Percentiles rank a stretch among this genome's conserved stretches.
phyloP scores from a whole-genome alignment of 2,888 invertebrate genomes.

The Margaritifera margaritifera region DNA sequence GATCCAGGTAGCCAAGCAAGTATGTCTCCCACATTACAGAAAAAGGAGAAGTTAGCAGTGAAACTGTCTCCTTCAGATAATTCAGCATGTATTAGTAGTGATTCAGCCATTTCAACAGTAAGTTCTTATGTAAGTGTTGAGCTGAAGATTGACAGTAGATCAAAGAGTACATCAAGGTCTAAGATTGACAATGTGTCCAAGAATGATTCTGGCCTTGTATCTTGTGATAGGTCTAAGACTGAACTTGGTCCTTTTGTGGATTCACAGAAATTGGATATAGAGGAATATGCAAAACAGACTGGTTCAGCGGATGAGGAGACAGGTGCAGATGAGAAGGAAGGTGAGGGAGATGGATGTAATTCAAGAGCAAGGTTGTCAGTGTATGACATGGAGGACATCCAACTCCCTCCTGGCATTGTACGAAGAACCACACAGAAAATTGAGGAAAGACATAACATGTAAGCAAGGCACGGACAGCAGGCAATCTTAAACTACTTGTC shows the following conservation, averaged over 20 bases:
- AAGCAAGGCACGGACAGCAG: not conserved
- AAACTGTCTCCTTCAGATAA: not conserved
- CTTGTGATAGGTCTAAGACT: not conserved
- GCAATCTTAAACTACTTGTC: no score
- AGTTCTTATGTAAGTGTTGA: no score
- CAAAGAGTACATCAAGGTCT: no score
- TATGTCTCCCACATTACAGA: not conserved
- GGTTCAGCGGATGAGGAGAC: conserved; percentile 1
- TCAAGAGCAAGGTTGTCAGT: conserved; percentile 37
- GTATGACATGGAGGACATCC: conserved; percentile 79
- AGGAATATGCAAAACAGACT: no score
- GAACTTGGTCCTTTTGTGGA: not conserved
- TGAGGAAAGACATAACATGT: conserved; percentile 76
- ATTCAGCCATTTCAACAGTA: no score
- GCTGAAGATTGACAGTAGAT: no score
- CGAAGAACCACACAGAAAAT: conserved; percentile 78
- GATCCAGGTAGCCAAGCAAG: not conserved
- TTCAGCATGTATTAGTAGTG: no score
- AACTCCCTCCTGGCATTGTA: conserved; percentile 82
- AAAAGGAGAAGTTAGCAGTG: not conserved
- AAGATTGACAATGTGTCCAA: no score
- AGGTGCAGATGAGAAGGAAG: not conserved
- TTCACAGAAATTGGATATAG: no score
- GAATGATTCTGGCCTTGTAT: no score
- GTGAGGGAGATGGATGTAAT: not conserved